phyloP scores from a whole-genome alignment of 2,113 vertebrate species.

The Sus scrofa region T2T-Sscrofa CM000816.6:4030001-4030500 shows the following conservation, averaged over 20 bases:
- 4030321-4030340: rapidly evolving
- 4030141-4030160: background rate
- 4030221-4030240: rapidly evolving
- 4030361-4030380: background rate
- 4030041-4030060: background rate
- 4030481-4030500: rapidly evolving
- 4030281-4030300: background rate
- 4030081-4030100: background rate
- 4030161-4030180: rapidly evolving
- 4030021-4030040: background rate
- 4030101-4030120: no score
- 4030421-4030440: background rate
- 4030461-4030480: background rate
- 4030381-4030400: no score
- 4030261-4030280: rapidly evolving
- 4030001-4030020: background rate
- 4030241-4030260: rapidly evolving
- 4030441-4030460: rapidly evolving
- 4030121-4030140: background rate
- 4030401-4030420: rapidly evolving
- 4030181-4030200: rapidly evolving
- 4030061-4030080: no score
- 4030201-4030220: rapidly evolving
- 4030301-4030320: rapidly evolving
- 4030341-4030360: rapidly evolving